Conservation (phyloP, 2,888 invertebrate species). For the Byasa hedistus region DNA sequence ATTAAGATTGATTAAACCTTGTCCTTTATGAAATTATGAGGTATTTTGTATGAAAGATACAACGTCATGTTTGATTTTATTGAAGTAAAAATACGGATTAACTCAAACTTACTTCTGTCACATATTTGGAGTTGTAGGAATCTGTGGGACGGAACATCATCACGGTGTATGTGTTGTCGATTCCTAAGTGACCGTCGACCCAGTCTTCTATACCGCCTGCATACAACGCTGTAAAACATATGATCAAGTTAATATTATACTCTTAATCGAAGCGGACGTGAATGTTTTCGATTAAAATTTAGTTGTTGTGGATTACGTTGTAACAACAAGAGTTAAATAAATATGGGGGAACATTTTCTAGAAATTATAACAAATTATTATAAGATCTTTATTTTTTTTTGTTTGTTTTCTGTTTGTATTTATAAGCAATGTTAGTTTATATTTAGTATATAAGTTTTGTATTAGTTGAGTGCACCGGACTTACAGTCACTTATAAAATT, state of each 20-base stretch:
- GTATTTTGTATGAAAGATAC: neutral
- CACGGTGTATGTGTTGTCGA: constrained; percentile 69
- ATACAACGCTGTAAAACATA: constrained; percentile 55
- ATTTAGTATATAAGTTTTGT: too few relatives aligned
- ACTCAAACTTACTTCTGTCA: constrained; percentile 53
- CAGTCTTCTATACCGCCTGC: constrained; percentile 75
- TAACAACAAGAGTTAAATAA: neutral
- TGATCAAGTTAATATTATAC: neutral
- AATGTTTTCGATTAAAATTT: too few relatives aligned
- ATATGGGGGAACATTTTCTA: neutral
- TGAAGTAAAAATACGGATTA: neutral
- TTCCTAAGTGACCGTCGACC: constrained; percentile 70
- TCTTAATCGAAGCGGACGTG: too few relatives aligned
- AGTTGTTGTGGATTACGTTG: too few relatives aligned
- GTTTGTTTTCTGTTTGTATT: too few relatives aligned
- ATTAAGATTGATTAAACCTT: neutral
- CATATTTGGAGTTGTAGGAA: constrained; percentile 51
- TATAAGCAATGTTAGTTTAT: too few relatives aligned
- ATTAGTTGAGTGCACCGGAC: too few relatives aligned
- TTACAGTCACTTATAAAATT: too few relatives aligned
- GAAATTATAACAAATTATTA: too few relatives aligned
- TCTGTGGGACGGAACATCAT: constrained; percentile 67
- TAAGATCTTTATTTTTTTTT: too few relatives aligned
- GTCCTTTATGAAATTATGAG: neutral
- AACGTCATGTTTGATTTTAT: neutral